Evolutionary conservation across 2,113 vertebrate genomes (phyloP), one percentile per base, ranked within the genome.

Genomic region (Emydocephalus ijimae): DNA sequence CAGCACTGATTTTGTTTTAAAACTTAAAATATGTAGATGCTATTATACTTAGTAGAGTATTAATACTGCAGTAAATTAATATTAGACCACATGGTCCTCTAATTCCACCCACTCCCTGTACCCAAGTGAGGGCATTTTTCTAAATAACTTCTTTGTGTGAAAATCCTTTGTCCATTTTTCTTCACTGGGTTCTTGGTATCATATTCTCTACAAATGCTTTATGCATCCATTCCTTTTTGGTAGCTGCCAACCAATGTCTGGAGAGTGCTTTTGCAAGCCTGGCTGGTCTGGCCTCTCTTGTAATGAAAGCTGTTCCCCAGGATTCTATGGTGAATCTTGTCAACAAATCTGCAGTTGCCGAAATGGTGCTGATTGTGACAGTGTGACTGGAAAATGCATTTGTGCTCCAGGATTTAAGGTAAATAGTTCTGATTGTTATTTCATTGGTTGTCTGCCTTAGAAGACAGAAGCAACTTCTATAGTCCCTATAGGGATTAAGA

Each of bases 241-340:
- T 98, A 99, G 99, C 98, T 99, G 99, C 97, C 99, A 99, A 95
- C 99, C 99, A 21, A 98, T 99, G 98, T 99, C 99, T 95, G 99
- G 99, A 45, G 98, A 99, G 96, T 99, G 99, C 93, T 97, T 97
- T 69, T 99, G 99, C 96, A 97, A 96, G 95, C 97, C 98, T 0
- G 99, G 99, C 92, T 99, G 98, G 99, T 98, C 99, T 6, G 99
- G 99, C 48, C 98, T 99, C 43, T 99, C 98, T 97, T 99, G 99
- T 96, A 99, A 99, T 0, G 99, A 99, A 96, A 99, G 99, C 0
- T 99, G 99, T 93, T 96, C 98, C 12, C 98, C 98, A 0, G 98
- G 99, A 45, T 99, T 99, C 97, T 99, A 98, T 0, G 99, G 99
- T 6, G 94, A 98, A 96, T 98, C 97, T 6, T 99, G 99, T 97